A percentile compares a stretch with the other conserved stretches of the same genome.
These are phyloP conservation scores for Cebus imitator DNA, from an alignment of 2,113 vertebrate species.

Conservation along the genomic window DNA sequence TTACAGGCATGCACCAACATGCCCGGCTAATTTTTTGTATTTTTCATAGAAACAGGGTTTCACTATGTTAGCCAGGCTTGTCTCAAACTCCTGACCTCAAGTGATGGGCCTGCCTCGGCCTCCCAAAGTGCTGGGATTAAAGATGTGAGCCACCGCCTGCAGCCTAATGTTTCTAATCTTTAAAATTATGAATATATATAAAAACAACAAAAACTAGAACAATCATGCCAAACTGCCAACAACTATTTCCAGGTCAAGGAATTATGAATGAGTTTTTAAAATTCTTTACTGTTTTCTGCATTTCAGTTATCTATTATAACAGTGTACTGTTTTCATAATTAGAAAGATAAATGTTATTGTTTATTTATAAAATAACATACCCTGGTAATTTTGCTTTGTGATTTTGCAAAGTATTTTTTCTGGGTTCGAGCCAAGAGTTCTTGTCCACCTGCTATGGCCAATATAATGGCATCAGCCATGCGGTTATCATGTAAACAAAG, in stretches of 20 bases:
- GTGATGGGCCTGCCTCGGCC: rapidly evolving
- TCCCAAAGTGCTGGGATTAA: no score
- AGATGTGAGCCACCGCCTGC: no score
- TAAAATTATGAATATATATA: background rate
- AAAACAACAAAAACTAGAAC: background rate
- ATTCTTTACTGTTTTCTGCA: background rate
- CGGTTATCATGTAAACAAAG: conserved; percentile 96
- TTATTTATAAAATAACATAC: conserved; percentile 82
- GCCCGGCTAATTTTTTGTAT: no score
- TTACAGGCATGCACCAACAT: no score
- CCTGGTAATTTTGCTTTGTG: conserved; percentile 94
- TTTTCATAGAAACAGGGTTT: no score
- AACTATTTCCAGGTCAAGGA: background rate
- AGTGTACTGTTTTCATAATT: background rate
- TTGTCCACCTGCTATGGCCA: conserved; percentile 94
- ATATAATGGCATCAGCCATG: conserved; percentile 96
- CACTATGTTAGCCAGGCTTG: no score
- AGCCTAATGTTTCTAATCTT: background rate
- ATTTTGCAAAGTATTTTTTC: conserved; percentile 93
- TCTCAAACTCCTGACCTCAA: no score
- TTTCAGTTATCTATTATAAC: background rate
- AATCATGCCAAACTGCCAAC: background rate
- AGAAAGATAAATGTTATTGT: background rate
- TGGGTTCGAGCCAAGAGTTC: conserved; percentile 94
- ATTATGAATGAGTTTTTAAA: background rate